These are phyloP conservation scores for Drosophila siamana DNA, from an alignment of 2,888 invertebrate species.

Conservation along the genomic window DNA sequence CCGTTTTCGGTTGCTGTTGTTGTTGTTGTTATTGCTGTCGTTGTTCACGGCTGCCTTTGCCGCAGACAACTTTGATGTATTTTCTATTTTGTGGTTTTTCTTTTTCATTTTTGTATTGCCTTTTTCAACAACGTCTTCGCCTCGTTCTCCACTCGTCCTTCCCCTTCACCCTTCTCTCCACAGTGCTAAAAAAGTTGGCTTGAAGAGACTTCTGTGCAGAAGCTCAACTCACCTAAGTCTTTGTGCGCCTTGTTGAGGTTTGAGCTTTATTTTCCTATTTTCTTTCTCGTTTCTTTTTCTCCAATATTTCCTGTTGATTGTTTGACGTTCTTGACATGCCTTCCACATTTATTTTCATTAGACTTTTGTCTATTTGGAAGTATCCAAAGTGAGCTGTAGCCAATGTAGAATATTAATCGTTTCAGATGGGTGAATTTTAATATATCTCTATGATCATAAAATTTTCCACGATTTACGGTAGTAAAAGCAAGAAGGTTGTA, in stretches of 20 bases:
- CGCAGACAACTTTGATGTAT: slow-evolving; percentile 74
- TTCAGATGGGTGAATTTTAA: no score
- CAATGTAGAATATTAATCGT: slow-evolving; percentile 22
- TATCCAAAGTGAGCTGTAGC: slow-evolving; percentile 43
- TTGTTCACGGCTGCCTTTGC: slow-evolving; percentile 29
- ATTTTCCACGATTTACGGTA: no score
- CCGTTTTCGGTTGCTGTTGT: slow-evolving; percentile 14
- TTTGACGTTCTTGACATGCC: slow-evolving; percentile 53
- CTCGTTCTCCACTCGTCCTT: neutral
- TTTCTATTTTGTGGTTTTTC: slow-evolving; percentile 74
- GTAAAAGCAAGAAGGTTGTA: no score
- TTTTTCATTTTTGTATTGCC: slow-evolving; percentile 19
- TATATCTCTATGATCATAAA: no score
- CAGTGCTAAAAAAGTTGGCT: slow-evolving; percentile 43
- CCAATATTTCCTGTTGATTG: slow-evolving; percentile 14
- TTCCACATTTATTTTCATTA: slow-evolving; percentile 57
- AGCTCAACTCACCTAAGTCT: slow-evolving; percentile 40
- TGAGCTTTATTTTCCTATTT: slow-evolving; percentile 22
- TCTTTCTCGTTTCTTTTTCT: neutral
- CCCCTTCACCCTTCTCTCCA: neutral
- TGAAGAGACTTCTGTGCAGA: slow-evolving; percentile 35
- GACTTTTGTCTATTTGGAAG: slow-evolving; percentile 31
- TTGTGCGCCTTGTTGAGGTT: slow-evolving; percentile 45
- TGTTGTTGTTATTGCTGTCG: slow-evolving; percentile 25
- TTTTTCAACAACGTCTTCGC: slow-evolving; percentile 14